Base-by-base conservation (phyloP, 2,797 vertebrate genomes). In the Sarcoramphus papa region DNA sequence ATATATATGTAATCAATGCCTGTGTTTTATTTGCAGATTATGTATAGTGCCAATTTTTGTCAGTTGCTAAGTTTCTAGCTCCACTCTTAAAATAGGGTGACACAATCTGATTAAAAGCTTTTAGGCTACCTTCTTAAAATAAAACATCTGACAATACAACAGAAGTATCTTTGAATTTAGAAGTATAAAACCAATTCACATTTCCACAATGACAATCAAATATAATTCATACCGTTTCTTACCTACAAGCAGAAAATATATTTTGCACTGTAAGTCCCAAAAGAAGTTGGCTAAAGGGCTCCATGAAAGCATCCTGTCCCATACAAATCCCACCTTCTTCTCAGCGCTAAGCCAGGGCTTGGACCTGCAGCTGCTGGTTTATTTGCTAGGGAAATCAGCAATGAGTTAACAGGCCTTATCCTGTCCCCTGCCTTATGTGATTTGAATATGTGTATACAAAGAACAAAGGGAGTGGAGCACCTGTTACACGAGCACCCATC, bases 291-390 rank as follows among this genome's bases (percentile, higher is more conserved):
- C 90, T 87, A 93, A 96, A 91, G 98, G 97, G 97, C 98, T 98
- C 99, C 99, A 99, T 99, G 97, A 97, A 97, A 97, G 97, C 98
- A 99, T 99, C 98, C 98, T 99, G 98, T 98, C 98, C 98, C 98
- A 97, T 96, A 94, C 70, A 95, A 60, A 80, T 92, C 50, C 96
- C 82, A 79, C 93, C 95, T 80, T 93, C 85, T 95, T 97, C 85
- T 87, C 54, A 63, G 90, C 11, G 75, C 86, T 83, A 72, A 97
- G 53, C 73, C 87, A 65, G 75, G 89, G 91, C 88, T 95, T 92
- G 93, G 96, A 92, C 96, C 95, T 94, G 97, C 98, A 98, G 98
- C 97, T 98, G 98, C 96, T 95, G 95, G 62, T 97, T 98, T 98
- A 98, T 98, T 98, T 98, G 98, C 97, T 80, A 98, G 98, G 97